Conservation (phyloP, 2,113 vertebrate genomes). For the Oriolus oriolus region DNA sequence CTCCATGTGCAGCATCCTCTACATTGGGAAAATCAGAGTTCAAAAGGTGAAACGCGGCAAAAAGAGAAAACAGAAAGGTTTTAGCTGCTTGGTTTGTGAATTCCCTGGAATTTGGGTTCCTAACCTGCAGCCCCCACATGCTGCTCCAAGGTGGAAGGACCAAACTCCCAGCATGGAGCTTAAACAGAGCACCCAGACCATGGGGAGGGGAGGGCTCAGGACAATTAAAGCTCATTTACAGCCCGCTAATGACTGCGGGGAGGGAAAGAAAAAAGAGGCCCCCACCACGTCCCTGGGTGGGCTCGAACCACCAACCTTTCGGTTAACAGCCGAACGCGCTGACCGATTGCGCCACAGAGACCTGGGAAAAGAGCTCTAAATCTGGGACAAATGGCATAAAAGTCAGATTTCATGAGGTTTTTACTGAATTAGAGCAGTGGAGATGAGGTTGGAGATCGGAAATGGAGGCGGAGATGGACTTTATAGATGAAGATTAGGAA, state of each 20-base stretch:
- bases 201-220: neutral
- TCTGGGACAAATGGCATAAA: fast-evolving
- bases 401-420: fast-evolving
- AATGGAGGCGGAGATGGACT: too few relatives aligned
- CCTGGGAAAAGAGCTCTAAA: fast-evolving
- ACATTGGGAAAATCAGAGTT: neutral
- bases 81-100: fast-evolving
- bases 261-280: neutral
- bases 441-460: neutral
- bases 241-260: fast-evolving
- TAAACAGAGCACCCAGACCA: neutral
- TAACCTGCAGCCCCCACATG: fast-evolving
- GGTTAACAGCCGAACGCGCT: slow-evolving; percentile 62
- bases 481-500: neutral
- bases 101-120: too few relatives aligned
- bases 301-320: slow-evolving; percentile 66
- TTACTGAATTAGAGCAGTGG: too few relatives aligned
- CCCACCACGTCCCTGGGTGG: slow-evolving; percentile 11
- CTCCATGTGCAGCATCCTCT: neutral
- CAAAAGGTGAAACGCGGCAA: fast-evolving
- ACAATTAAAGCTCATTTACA: neutral
- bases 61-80: neutral
- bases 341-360: slow-evolving; percentile 46
- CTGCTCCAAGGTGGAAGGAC: neutral
- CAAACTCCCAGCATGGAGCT: fast-evolving